Percentiles rank a stretch among this genome's conserved stretches.
These are phyloP conservation scores for Anagrus nilaparvatae DNA, from an alignment of 1,140 invertebrate species.

Conservation along the genomic window DNA sequence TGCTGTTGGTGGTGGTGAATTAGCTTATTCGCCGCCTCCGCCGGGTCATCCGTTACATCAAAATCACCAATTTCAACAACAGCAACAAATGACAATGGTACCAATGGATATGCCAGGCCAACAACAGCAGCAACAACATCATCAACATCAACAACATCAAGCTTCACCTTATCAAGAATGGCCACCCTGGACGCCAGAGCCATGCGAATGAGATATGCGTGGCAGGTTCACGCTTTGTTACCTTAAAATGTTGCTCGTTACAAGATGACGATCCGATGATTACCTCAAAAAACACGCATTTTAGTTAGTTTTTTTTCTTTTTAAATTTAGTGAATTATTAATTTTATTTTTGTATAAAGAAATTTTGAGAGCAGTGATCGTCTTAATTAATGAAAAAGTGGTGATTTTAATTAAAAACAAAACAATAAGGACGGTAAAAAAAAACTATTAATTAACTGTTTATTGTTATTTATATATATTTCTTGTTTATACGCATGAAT, in stretches of 20 bases:
- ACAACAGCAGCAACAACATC: slow-evolving; percentile 39
- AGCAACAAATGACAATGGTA: slow-evolving; percentile 15
- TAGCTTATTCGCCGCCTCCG: slow-evolving; percentile 40
- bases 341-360: too few relatives aligned
- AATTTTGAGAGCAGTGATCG: too few relatives aligned
- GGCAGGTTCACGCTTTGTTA: background rate
- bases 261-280: background rate
- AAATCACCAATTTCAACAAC: slow-evolving; percentile 26
- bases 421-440: background rate
- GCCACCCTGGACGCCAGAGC: slow-evolving; percentile 35
- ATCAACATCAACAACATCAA: slow-evolving; percentile 28
- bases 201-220: slow-evolving; percentile 30
- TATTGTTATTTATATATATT: too few relatives aligned
- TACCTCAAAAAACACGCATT: background rate
- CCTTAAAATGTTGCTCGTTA: slow-evolving; percentile 1
- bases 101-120: slow-evolving; percentile 15
- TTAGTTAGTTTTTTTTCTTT: too few relatives aligned
- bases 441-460: too few relatives aligned
- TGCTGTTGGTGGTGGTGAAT: slow-evolving; percentile 33
- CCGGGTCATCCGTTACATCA: slow-evolving; percentile 40
- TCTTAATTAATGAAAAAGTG: too few relatives aligned
- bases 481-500: too few relatives aligned
- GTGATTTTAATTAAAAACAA: background rate
- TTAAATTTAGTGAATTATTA: too few relatives aligned
- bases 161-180: slow-evolving; percentile 34